These are phyloP conservation scores for Philonicus albiceps DNA, from an alignment of 2,888 invertebrate species.

Conservation along the genomic window DNA sequence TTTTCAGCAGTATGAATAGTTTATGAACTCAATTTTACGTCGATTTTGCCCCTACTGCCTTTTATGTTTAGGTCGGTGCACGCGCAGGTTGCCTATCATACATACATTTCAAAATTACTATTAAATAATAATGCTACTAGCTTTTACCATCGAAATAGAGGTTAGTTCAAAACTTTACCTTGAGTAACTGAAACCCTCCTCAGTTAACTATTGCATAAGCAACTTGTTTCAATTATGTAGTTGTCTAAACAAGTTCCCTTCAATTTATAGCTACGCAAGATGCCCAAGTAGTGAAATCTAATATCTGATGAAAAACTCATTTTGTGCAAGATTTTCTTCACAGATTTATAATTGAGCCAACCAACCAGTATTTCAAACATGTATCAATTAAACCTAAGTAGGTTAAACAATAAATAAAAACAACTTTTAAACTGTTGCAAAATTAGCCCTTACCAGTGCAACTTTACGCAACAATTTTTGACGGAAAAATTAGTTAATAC, in stretches of 20 bases:
- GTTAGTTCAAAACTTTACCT: background rate
- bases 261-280: background rate
- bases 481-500: too few relatives aligned
- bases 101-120: background rate
- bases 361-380: background rate
- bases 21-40: background rate
- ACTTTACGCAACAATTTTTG: background rate
- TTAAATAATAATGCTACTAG: background rate
- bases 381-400: background rate
- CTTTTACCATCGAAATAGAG: background rate
- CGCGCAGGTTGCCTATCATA: background rate
- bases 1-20: background rate
- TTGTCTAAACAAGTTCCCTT: background rate
- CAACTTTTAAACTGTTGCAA: background rate
- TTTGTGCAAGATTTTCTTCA: background rate
- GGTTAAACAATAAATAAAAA: background rate
- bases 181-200: background rate
- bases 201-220: background rate
- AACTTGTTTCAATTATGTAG: background rate
- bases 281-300: background rate
- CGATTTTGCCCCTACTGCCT: background rate
- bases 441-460: background rate
- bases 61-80: background rate
- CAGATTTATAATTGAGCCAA: background rate
- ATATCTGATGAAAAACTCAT: background rate